Percentiles rank a stretch among this genome's conserved stretches.
phyloP scores from a whole-genome alignment of 1,140 invertebrate species.

The Lysiphlebus fabarum region DNA sequence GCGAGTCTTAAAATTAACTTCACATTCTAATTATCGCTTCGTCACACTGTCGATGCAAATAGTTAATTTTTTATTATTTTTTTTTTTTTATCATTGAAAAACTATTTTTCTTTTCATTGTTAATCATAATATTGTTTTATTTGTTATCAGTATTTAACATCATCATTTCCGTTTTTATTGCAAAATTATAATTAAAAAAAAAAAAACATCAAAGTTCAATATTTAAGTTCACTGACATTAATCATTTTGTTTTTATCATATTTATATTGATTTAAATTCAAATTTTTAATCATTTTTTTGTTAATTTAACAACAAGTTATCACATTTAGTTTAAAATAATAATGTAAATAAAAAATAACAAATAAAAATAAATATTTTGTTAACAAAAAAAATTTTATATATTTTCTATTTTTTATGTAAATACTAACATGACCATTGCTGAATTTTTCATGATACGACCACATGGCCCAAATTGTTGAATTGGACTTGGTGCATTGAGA shows the following conservation, averaged over 20 bases:
- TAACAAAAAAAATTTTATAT: too few relatives aligned
- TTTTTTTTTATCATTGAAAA: background rate
- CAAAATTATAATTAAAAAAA: background rate
- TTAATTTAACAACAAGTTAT: too few relatives aligned
- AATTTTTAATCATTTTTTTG: too few relatives aligned
- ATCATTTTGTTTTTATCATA: background rate
- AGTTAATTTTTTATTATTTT: background rate
- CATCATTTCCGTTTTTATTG: background rate
- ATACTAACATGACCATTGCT: conserved; percentile 91
- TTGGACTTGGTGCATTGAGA: conserved; percentile 88
- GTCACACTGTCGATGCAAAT: background rate
- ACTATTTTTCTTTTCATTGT: too few relatives aligned
- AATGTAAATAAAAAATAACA: too few relatives aligned
- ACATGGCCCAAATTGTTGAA: conserved; percentile 94
- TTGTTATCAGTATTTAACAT: too few relatives aligned
- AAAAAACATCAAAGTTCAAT: conserved; percentile 4
- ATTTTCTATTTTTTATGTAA: background rate
- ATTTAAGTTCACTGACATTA: background rate
- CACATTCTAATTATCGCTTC: conserved; percentile 1
- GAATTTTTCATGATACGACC: conserved; percentile 94
- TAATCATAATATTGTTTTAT: too few relatives aligned
- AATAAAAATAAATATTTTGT: too few relatives aligned
- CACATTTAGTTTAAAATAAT: too few relatives aligned
- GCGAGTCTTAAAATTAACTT: background rate
- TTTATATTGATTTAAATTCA: too few relatives aligned